Evolutionary conservation across 30 jellyfish, hydroid and myxozoan genomes (phyloP), one percentile per base, ranked within the genome.

Genomic region (Sanderia malayensis): DNA sequence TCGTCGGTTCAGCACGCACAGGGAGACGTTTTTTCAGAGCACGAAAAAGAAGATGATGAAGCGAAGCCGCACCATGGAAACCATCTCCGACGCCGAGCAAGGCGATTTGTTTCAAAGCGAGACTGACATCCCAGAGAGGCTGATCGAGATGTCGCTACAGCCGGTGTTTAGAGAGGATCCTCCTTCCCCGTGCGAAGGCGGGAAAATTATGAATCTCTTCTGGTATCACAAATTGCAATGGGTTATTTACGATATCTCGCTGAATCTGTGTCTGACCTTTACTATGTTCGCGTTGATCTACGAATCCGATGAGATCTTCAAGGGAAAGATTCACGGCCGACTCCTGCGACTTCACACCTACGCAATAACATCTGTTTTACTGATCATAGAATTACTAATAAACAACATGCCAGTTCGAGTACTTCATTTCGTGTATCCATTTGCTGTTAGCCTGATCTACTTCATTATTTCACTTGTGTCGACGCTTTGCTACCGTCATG

Each of bases 221-320:
- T 77, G 89, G 89, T 77, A 77, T 77, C 89, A 77, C 32, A 77
- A 77, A 44, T 66, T 77, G 30, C 89, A 77, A 58, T 77, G 89
- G 89, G 21, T 77, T 60, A 24, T 77, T 62, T 77, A 45, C 52
- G 89, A 77, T 32, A 20, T 77, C 30, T 44, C 89, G 30, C 55
- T 77, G 61, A 62, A 70, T 70, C 89, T 77, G 26, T 63, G 70
- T 65, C 61, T 77, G 27, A 77, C 81, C 4, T 64, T 77, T 25
- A 65, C 89, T 6, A 31, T 67, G 9, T 45, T 70, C 0, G 89
- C 89, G 2, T 60, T 77, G 52, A 20, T 52, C 19, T 63, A 61
- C 65, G 55, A 27, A 1, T 15, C 60, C 0, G 58, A 64, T n/a
- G 32, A 21, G 30, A 28, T 77, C 27, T 28, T 77, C 58, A 31